Conservation (phyloP, 1,140 invertebrate genomes). For the Magallana gigas region DNA sequence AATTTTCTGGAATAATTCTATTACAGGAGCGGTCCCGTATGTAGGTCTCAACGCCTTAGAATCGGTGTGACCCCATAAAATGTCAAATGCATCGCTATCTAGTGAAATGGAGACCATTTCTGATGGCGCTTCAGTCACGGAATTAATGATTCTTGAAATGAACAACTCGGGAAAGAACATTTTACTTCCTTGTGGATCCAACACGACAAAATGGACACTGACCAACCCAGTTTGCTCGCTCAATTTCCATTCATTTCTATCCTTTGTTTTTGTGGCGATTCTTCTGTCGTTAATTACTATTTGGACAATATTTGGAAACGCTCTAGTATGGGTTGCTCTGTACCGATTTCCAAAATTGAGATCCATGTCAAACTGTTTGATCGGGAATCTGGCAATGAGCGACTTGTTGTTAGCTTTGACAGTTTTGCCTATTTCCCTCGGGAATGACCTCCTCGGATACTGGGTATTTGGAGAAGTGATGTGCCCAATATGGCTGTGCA, state of each 20-base stretch:
- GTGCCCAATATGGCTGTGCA: constrained; percentile 76
- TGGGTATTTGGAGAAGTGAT: constrained; percentile 78
- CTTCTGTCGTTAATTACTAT: constrained; percentile 73
- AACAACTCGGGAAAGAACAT: background rate
- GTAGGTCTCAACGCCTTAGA: background rate
- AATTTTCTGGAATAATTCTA: background rate
- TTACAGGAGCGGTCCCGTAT: background rate
- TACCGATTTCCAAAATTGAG: constrained; percentile 75
- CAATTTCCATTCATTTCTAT: constrained; percentile 66
- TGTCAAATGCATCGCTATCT: background rate
- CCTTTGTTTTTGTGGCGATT: constrained; percentile 70
- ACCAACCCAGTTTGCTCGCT: constrained; percentile 68
- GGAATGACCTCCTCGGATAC: constrained; percentile 76
- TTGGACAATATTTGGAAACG: constrained; percentile 79
- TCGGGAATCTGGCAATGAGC: constrained; percentile 79
- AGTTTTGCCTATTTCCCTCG: constrained; percentile 77
- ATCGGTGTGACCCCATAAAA: constrained; percentile 5
- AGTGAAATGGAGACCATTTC: background rate
- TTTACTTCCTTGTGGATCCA: constrained; percentile 52
- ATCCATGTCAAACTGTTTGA: constrained; percentile 79
- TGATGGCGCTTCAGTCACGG: background rate
- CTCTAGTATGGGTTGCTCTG: constrained; percentile 75
- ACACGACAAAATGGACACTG: constrained; percentile 66
- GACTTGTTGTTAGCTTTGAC: constrained; percentile 78
- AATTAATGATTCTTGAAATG: background rate